Base-by-base conservation (phyloP, 2,888 invertebrate genomes). In the Leucophora obtusa region DNA sequence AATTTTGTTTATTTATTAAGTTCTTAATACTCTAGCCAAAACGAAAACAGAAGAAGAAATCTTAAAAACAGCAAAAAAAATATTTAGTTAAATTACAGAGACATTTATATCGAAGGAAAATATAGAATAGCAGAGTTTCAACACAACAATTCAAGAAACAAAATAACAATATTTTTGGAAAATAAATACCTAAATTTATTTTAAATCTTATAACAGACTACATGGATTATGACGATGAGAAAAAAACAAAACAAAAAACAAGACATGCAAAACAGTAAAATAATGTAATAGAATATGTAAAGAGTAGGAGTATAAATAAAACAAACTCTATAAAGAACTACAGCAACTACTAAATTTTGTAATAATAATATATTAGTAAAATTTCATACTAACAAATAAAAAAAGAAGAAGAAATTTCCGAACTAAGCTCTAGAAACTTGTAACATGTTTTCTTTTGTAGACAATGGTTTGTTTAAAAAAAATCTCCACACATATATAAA, bases 131-230 rank as follows among this genome's bases (percentile, higher is more conserved):
- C 21, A 21, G 21, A 21, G 4, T 3, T 21, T 21, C 21, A 21
- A n/a, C 4, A 21, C 21, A 21, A 28, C 28, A 28, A 3, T 7
- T 7, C 4, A 28, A 14, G 54, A 7, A 14, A 7, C 4, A 24
- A 10, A 54, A 24, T 24, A 54, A 21, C 21, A 24, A 24, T 24
- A 54, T 14, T 24, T 54, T 24, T 24, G 21, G 14, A 14, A 28
- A 21, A 18, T 51, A 35, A 65, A 51, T 65, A 35, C 60, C 47
- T 24, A 65, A 51, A 65, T 51, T 51, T 51, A 51, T 65, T 33
- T 47, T 72, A 50, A 50, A 63, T 72, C 63, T 71, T 56, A 47
- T 65, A 65, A 73, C 15, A 21, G 33, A 51, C 35, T 58, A 58
- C 18, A 59, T 18, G 38, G 59, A 73, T 73, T 66, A 58, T 33